phyloP scores from a whole-genome alignment of 1,140 invertebrate species.

The Drosophila ambigua region DNA sequence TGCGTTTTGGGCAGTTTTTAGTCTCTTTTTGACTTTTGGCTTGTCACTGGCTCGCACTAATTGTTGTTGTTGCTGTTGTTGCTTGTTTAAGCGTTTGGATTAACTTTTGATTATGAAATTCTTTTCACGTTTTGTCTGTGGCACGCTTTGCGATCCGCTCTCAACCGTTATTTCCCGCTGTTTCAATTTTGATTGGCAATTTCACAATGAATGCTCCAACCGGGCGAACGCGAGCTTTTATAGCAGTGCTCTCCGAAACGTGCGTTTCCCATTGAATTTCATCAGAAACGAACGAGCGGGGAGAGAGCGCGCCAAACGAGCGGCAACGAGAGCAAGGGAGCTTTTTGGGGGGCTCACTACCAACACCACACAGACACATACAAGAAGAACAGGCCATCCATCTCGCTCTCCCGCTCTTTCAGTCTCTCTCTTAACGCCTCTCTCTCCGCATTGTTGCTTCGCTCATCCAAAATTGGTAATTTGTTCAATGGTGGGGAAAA shows the following conservation, averaged over 20 bases:
- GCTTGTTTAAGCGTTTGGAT: slow-evolving; percentile 39
- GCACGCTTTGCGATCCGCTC: slow-evolving; percentile 45
- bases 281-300: slow-evolving; percentile 55
- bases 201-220: slow-evolving; percentile 82
- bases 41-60: slow-evolving; percentile 40
- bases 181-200: slow-evolving; percentile 83
- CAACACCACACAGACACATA: no score
- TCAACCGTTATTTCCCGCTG: slow-evolving; percentile 60
- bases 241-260: slow-evolving; percentile 65
- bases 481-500: slow-evolving; percentile 17
- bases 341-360: slow-evolving; percentile 45
- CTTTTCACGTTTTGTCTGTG: slow-evolving; percentile 66
- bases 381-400: slow-evolving; percentile 29
- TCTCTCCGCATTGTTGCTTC: slow-evolving; percentile 32
- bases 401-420: slow-evolving; percentile 13
- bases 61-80: slow-evolving; percentile 26
- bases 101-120: slow-evolving; percentile 83
- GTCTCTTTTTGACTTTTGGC: slow-evolving; percentile 20
- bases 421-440: slow-evolving; percentile 23
- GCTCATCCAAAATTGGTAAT: slow-evolving; percentile 3
- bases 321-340: slow-evolving; percentile 3
- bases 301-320: slow-evolving; percentile 15
- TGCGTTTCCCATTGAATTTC: slow-evolving; percentile 70
- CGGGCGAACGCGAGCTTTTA: slow-evolving; percentile 61
- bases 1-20: slow-evolving; percentile 23